Conservation (phyloP, 2,113 vertebrate genomes). For the Chaetodon trifascialis region DNA sequence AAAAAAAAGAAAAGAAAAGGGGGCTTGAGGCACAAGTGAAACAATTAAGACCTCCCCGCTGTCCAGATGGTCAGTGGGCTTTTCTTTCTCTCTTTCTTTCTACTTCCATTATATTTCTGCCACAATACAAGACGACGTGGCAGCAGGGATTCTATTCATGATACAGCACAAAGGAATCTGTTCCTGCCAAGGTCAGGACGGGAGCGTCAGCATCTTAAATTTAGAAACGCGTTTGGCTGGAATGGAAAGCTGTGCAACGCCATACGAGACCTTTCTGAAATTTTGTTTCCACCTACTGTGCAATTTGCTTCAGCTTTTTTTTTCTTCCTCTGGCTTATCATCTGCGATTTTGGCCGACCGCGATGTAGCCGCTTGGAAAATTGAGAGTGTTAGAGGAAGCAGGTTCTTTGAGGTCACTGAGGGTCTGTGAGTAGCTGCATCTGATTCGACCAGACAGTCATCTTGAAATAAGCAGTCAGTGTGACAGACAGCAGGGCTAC, state of each 20-base stretch:
- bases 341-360: conserved; percentile 13
- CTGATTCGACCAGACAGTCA: conserved; percentile 4
- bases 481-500: conserved; percentile 9
- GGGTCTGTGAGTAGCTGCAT: conserved; percentile 26
- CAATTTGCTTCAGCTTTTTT: conserved; percentile 4
- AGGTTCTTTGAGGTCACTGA: conserved; percentile 33
- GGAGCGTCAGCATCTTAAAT: conserved; percentile 38
- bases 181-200: conserved; percentile 40
- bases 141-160: conserved; percentile 42
- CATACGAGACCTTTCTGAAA: neutral
- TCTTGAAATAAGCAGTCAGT: conserved; percentile 19
- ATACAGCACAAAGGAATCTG: conserved; percentile 44
- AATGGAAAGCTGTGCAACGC: neutral
- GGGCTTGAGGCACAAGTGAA: neutral
- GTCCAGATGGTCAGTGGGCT: conserved; percentile 7
- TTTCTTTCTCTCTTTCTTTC: conserved; percentile 1
- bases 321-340: neutral
- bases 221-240: conserved; percentile 3
- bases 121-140: conserved; percentile 7
- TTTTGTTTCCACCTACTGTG: neutral
- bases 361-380: conserved; percentile 24
- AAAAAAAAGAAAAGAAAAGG: neutral
- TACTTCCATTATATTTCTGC: conserved; percentile 25
- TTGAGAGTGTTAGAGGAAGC: neutral
- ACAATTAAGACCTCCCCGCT: conserved; percentile 8